These are phyloP conservation scores for Eudasyphora cyanicolor DNA, from an alignment of 2,888 invertebrate species.

Conservation along the genomic window DNA sequence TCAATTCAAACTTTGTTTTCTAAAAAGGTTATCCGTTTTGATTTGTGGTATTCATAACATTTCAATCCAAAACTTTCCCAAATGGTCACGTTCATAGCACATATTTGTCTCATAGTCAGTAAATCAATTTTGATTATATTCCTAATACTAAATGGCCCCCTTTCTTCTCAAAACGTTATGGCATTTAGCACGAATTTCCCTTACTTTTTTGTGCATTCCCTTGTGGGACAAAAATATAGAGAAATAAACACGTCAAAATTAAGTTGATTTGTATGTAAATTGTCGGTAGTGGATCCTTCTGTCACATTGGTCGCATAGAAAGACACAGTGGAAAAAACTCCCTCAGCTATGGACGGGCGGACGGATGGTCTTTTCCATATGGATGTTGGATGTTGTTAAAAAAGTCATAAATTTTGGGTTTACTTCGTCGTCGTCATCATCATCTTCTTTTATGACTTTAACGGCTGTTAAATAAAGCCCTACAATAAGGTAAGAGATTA, in stretches of 20 bases:
- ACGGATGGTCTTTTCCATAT: constrained; percentile 44
- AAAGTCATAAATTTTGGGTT: constrained; percentile 45
- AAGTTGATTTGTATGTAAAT: constrained; percentile 59
- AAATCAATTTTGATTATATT: constrained; percentile 48
- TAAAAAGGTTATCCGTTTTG: not conserved
- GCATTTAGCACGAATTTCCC: constrained; percentile 22
- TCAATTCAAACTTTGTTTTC: not conserved
- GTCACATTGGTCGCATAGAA: not conserved
- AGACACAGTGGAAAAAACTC: not conserved
- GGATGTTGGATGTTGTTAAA: constrained; percentile 43
- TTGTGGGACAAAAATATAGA: constrained; percentile 21
- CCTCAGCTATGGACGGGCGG: not conserved
- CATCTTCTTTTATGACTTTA: constrained; percentile 45
- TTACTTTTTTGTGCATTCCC: not conserved
- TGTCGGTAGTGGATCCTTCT: constrained; percentile 45
- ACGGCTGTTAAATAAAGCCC: constrained; percentile 51
- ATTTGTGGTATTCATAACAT: constrained; percentile 27
- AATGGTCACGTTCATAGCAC: not conserved
- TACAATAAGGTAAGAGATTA: constrained; percentile 56
- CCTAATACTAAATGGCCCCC: constrained; percentile 37
- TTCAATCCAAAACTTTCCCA: constrained; percentile 18
- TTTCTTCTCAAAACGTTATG: constrained; percentile 44
- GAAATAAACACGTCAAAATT: constrained; percentile 34
- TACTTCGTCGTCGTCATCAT: constrained; percentile 22
- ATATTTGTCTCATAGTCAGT: constrained; percentile 31